Conservation (phyloP, 2,113 vertebrate genomes). For the Perccottus glenii region DNA sequence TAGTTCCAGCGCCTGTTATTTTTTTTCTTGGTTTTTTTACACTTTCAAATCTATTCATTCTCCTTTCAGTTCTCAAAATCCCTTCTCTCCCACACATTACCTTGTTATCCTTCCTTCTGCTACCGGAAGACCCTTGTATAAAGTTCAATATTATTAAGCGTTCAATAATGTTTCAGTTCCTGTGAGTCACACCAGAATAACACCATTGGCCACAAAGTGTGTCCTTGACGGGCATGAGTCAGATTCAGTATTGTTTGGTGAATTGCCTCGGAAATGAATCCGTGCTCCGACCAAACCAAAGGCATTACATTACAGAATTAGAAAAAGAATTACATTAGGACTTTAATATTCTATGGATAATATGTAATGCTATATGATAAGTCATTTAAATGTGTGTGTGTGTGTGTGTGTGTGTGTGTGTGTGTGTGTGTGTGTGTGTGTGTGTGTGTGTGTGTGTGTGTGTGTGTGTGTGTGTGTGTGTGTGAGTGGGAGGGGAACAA, state of each 20-base stretch:
- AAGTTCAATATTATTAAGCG: background rate
- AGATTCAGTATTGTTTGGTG: slow-evolving; percentile 16
- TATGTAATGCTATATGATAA: no score
- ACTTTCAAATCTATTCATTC: slow-evolving; percentile 4
- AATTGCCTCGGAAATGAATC: slow-evolving; percentile 2
- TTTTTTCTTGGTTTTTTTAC: slow-evolving; percentile 14
- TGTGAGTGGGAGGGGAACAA: no score
- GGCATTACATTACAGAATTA: no score
- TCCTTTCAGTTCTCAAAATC: background rate
- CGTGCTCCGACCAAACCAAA: background rate
- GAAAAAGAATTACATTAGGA: no score
- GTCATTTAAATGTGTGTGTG: no score
- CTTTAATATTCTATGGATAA: no score
- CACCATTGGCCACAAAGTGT: slow-evolving; percentile 16
- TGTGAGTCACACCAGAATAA: slow-evolving; percentile 42
- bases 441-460: no score
- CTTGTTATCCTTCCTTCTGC: background rate
- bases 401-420: no score
- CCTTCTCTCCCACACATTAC: background rate
- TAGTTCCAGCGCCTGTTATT: slow-evolving; percentile 3
- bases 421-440: no score
- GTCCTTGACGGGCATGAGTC: slow-evolving; percentile 25
- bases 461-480: no score
- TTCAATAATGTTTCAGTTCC: background rate
- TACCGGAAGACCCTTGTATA: background rate